Evolutionary conservation across 92 coral and sea anemone genomes (phyloP).

Genomic region (Phenganax stokvisi): DNA sequence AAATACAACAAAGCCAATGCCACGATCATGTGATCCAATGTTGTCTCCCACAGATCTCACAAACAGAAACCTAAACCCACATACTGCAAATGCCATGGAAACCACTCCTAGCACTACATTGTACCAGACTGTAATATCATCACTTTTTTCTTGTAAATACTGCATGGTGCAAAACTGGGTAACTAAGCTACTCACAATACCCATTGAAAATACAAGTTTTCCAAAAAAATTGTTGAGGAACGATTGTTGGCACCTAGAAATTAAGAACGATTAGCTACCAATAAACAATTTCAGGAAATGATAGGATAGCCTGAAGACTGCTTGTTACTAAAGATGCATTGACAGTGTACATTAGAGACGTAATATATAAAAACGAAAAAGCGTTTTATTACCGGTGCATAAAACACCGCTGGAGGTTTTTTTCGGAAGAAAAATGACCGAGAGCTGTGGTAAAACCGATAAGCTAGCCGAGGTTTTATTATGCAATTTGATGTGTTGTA

Average conservation of each 20-base stretch:
- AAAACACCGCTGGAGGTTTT: too few relatives aligned
- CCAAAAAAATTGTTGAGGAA: conserved; percentile 29
- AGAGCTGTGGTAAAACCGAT: too few relatives aligned
- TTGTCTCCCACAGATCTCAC: neutral
- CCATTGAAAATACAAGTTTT: conserved; percentile 9
- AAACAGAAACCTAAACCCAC: conserved; percentile 13
- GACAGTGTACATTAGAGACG: neutral
- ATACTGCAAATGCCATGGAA: neutral
- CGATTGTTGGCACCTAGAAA: conserved; percentile 2
- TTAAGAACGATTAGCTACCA: neutral
- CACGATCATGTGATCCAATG: conserved; percentile 39
- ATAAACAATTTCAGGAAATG: too few relatives aligned
- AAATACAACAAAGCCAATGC: conserved; percentile 25
- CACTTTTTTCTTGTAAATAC: conserved; percentile 58
- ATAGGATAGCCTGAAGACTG: neutral
- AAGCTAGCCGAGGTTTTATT: too few relatives aligned
- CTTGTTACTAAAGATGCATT: neutral
- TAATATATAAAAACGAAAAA: too few relatives aligned
- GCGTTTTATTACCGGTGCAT: too few relatives aligned
- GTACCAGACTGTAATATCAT: conserved; percentile 13
- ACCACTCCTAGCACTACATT: neutral
- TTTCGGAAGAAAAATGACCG: too few relatives aligned
- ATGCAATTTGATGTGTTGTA: too few relatives aligned
- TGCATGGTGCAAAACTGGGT: neutral
- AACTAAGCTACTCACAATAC: conserved; percentile 3